Conservation (phyloP, 2,113 vertebrate genomes). For the Microcebus lehilahytsara region DNA sequence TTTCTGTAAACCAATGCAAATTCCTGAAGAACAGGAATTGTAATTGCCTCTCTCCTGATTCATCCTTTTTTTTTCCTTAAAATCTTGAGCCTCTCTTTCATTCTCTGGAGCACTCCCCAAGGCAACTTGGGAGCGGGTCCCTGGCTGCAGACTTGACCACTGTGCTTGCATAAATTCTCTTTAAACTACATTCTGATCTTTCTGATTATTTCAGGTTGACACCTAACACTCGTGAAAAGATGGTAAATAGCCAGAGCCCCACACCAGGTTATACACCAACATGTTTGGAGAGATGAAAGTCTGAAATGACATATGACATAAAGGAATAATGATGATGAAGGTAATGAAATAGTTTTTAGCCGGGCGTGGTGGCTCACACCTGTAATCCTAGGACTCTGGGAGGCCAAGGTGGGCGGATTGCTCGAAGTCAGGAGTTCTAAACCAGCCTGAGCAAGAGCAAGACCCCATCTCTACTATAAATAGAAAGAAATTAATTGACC, state of each 20-base stretch:
- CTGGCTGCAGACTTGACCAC: not conserved
- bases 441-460: too few species aligned
- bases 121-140: not conserved
- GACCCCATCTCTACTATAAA: too few species aligned
- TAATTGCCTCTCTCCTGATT: not conserved
- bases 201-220: not conserved
- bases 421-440: too few species aligned
- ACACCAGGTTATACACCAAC: constrained; percentile 90
- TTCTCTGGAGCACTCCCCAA: not conserved
- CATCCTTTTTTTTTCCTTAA: not conserved
- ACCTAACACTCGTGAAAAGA: not conserved
- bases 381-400: too few species aligned
- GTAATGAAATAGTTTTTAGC: constrained; percentile 78
- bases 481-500: too few species aligned
- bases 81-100: not conserved
- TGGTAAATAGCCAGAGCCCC: constrained; percentile 78
- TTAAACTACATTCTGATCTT: too few species aligned
- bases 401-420: too few species aligned
- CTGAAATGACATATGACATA: not conserved
- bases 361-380: too few species aligned
- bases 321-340: constrained; percentile 75
- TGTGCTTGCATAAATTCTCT: too few species aligned
- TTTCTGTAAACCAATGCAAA: not conserved
- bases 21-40: not conserved
- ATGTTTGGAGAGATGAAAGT: constrained; percentile 86